These are phyloP conservation scores for Corythoichthys intestinalis DNA, from an alignment of 2,113 vertebrate species.

Conservation along the genomic window DNA sequence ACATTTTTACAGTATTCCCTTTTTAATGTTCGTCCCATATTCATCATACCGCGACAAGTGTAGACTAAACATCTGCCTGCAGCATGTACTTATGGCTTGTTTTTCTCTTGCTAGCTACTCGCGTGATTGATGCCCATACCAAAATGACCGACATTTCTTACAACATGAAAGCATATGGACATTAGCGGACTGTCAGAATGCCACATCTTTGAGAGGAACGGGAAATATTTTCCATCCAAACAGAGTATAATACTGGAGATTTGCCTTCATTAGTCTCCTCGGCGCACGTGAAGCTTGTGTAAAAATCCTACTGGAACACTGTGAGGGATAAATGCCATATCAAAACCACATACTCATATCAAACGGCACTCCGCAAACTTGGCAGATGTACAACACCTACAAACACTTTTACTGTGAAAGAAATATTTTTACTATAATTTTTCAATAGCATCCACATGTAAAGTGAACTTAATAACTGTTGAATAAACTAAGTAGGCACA, in stretches of 20 bases:
- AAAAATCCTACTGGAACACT: neutral
- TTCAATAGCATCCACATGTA: neutral
- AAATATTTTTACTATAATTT: neutral
- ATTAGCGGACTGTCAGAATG: neutral
- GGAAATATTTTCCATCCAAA: slow-evolving; percentile 5
- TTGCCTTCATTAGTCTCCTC: neutral
- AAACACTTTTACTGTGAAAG: neutral
- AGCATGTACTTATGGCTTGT: slow-evolving; percentile 27
- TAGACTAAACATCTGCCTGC: slow-evolving; percentile 47
- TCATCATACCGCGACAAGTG: slow-evolving; percentile 14
- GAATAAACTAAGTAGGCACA: neutral
- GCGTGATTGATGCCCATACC: slow-evolving; percentile 26
- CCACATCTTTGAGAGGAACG: neutral
- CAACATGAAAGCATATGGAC: slow-evolving; percentile 19
- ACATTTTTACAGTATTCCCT: neutral
- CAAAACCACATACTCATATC: neutral
- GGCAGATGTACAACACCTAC: neutral
- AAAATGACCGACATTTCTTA: slow-evolving; percentile 27
- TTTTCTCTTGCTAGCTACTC: slow-evolving; percentile 20
- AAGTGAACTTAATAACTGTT: neutral
- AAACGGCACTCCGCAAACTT: neutral
- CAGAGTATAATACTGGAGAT: neutral
- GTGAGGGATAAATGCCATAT: too few species aligned
- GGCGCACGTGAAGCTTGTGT: neutral
- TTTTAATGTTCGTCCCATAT: neutral